These are phyloP conservation scores for Takifugu rubripes DNA, from an alignment of 2,797 vertebrate species.

Conservation along the genomic window DNA sequence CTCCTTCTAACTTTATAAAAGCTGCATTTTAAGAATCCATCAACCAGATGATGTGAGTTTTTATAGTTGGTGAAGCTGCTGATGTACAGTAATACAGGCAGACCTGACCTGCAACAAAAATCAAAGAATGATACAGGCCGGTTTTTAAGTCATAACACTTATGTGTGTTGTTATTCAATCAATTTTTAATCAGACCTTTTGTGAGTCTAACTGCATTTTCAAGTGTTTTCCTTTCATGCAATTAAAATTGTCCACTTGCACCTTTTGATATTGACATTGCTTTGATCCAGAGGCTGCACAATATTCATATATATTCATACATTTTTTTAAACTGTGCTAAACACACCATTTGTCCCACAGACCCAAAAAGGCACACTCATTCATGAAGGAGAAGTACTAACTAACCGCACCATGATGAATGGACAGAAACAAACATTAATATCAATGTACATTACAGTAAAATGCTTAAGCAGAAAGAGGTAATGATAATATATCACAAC, in stretches of 20 bases:
- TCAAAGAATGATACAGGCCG: not conserved
- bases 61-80: not conserved
- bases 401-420: not conserved
- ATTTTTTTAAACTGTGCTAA: no score
- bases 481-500: no score
- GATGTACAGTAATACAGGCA: conserved; percentile 17
- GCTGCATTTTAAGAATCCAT: conserved; percentile 26
- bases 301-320: no score
- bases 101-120: conserved; percentile 29
- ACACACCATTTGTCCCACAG: no score
- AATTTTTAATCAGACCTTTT: conserved; percentile 54
- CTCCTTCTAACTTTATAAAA: conserved; percentile 26
- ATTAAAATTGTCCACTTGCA: no score
- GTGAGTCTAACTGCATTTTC: conserved; percentile 45
- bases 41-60: conserved; percentile 16
- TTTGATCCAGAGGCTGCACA: no score
- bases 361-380: no score
- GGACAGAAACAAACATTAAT: not conserved
- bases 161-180: conserved; percentile 32
- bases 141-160: conserved; percentile 28
- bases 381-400: no score
- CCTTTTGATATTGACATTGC: no score
- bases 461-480: no score
- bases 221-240: no score
- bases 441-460: no score